A percentile compares a stretch with the other conserved stretches of the same genome.
These are phyloP conservation scores for Gymnodraco acuticeps DNA, from an alignment of 2,797 vertebrate species.

Conservation along the genomic window DNA sequence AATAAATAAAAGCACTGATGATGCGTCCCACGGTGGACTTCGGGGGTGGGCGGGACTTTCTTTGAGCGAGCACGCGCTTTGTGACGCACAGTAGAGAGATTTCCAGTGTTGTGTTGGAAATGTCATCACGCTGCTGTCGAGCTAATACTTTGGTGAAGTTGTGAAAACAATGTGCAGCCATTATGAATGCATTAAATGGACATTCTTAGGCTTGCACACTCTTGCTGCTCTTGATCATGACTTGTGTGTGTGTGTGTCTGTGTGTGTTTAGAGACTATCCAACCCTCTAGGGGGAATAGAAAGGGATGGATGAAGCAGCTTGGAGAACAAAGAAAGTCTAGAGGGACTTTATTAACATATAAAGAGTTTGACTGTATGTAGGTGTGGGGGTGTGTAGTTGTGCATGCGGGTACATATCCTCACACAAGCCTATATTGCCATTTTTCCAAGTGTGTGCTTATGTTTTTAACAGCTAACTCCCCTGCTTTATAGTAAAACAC, in stretches of 20 bases:
- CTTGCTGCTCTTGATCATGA: conserved; percentile 45
- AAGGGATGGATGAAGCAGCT: conserved; percentile 63
- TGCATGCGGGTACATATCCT: conserved; percentile 21
- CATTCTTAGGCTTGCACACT: conserved; percentile 9
- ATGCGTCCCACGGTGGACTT: conserved; percentile 39
- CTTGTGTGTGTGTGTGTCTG: conserved; percentile 26
- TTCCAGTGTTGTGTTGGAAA: conserved; percentile 54
- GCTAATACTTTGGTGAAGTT: conserved; percentile 51
- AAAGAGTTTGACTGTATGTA: conserved; percentile 57
- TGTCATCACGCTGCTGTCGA: conserved; percentile 53
- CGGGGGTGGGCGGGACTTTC: background rate
- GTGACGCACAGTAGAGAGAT: conserved; percentile 42
- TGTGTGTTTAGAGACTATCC: conserved; percentile 43
- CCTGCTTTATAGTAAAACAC: conserved; percentile 32
- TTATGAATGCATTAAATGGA: conserved; percentile 53
- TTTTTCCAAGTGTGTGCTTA: conserved; percentile 24
- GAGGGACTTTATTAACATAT: conserved; percentile 78
- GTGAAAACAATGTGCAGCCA: conserved; percentile 39
- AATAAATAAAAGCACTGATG: conserved; percentile 62
- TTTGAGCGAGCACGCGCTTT: conserved; percentile 32
- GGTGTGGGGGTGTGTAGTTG: conserved; percentile 39
- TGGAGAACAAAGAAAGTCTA: conserved; percentile 72
- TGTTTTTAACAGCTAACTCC: conserved; percentile 29
- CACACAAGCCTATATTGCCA: conserved; percentile 15
- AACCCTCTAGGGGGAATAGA: conserved; percentile 62